phyloP scores from a whole-genome alignment of 1,140 invertebrate species.

The Phymorhynchus buccinoides region DNA sequence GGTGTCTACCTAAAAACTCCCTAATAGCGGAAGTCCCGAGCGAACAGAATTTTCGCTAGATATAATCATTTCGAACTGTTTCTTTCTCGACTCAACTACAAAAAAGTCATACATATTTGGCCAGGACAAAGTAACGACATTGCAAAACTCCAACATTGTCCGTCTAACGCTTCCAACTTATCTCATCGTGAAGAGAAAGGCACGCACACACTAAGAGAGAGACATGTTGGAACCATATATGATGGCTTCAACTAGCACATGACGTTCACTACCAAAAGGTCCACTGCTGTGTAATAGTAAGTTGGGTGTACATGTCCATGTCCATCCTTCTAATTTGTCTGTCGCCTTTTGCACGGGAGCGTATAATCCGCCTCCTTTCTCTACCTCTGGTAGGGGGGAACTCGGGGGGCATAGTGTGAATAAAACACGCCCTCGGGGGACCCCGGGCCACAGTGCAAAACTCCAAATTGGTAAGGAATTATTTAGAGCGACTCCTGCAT shows the following conservation, averaged over 20 bases:
- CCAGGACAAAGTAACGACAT: not conserved
- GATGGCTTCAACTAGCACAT: too few relatives aligned
- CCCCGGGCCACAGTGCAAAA: not conserved
- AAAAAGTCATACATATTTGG: not conserved
- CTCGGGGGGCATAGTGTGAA: not conserved
- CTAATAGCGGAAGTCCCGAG: too few relatives aligned
- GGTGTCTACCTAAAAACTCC: too few relatives aligned
- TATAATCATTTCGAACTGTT: too few relatives aligned
- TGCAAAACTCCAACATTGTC: not conserved
- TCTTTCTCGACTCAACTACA: too few relatives aligned
- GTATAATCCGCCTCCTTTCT: too few relatives aligned
- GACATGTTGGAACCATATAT: too few relatives aligned
- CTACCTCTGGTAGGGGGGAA: not conserved
- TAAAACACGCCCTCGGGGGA: not conserved
- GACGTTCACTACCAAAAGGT: too few relatives aligned
- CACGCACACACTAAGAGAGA: too few relatives aligned
- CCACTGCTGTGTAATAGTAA: too few relatives aligned
- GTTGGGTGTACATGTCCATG: not conserved
- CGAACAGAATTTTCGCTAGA: not conserved
- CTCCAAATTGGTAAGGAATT: constrained; percentile 3
- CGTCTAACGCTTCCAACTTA: too few relatives aligned
- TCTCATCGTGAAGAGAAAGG: too few relatives aligned
- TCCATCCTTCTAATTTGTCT: not conserved
- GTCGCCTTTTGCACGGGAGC: not conserved
- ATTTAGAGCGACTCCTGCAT: not conserved